phyloP scores from a whole-genome alignment of 1,140 invertebrate species.

The Heliconius himera region DNA sequence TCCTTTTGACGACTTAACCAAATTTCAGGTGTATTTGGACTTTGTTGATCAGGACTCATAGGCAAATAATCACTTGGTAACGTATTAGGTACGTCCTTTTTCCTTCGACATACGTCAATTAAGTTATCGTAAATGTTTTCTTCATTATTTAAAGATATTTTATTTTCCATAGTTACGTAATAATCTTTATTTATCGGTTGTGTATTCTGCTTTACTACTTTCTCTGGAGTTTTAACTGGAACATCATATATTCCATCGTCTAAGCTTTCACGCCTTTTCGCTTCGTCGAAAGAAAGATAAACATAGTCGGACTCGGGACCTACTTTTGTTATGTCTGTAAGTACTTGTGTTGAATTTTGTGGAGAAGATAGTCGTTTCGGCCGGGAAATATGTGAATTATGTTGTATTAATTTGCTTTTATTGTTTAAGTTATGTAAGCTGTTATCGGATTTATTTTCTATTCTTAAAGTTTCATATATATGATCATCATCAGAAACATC shows the following conservation, averaged over 20 bases:
- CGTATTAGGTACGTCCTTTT: conserved; percentile 57
- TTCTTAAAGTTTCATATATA: conserved; percentile 77
- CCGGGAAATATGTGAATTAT: conserved; percentile 49
- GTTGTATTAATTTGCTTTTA: conserved; percentile 68
- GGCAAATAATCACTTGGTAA: conserved; percentile 68
- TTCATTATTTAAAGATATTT: conserved; percentile 48
- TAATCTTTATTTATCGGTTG: conserved; percentile 49
- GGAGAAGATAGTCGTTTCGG: conserved; percentile 63
- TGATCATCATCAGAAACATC: conserved; percentile 82
- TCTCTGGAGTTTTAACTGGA: conserved; percentile 69
- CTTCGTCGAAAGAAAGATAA: conserved; percentile 74
- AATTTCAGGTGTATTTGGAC: conserved; percentile 78
- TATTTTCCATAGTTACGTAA: conserved; percentile 70
- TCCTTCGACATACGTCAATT: conserved; percentile 65
- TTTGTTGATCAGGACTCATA: conserved; percentile 75
- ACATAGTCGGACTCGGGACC: conserved; percentile 79
- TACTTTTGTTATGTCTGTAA: conserved; percentile 39
- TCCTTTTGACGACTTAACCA: conserved; percentile 81
- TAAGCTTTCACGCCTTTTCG: conserved; percentile 59
- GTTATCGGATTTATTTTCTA: conserved; percentile 59
- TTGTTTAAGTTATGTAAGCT: conserved; percentile 55
- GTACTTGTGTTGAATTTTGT: conserved; percentile 43
- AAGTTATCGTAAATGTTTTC: conserved; percentile 72
- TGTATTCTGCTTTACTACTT: conserved; percentile 45
- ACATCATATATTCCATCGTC: conserved; percentile 78